These are phyloP conservation scores for Xyliphius kryptos DNA, from an alignment of 2,113 vertebrate genomes.

Conservation along the genomic window DNA sequence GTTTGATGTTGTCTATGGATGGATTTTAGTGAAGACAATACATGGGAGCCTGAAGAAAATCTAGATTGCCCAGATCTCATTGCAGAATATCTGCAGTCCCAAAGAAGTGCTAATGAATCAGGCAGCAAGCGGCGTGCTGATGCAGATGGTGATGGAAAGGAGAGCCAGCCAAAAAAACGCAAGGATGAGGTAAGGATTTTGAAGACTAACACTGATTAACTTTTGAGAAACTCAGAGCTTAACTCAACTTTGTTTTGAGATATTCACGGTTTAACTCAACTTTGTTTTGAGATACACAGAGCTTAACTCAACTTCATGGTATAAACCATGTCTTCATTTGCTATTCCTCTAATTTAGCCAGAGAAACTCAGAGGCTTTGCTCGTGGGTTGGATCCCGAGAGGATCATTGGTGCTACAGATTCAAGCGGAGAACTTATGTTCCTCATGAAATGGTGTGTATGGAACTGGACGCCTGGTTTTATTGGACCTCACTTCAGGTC, in stretches of 20 bases:
- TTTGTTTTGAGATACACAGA: no score
- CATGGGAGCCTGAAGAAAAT: conserved; percentile 97
- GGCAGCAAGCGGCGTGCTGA: conserved; percentile 83
- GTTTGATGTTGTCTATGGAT: no score
- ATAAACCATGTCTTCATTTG: conserved; percentile 32
- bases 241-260: conserved; percentile 19
- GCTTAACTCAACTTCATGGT: conserved; percentile 18
- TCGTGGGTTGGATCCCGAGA: conserved; percentile 86
- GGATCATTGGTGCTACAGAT: conserved; percentile 98
- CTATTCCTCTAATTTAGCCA: conserved; percentile 64
- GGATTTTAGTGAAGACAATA: conserved; percentile 90
- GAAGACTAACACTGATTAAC: neutral
- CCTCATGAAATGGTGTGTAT: conserved; percentile 96
- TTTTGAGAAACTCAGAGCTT: conserved; percentile 18
- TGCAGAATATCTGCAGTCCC: conserved; percentile 89
- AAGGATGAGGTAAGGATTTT: conserved; percentile 80
- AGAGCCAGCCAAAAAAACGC: conserved; percentile 92
- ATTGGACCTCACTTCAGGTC: conserved; percentile 23
- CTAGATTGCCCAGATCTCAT: conserved; percentile 95
- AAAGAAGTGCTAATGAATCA: conserved; percentile 78
- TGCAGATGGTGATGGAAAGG: conserved; percentile 78
- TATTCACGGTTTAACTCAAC: no score
- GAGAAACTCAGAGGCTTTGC: conserved; percentile 93
- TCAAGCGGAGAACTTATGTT: conserved; percentile 99
- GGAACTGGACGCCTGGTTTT: conserved; percentile 21